A percentile compares a stretch with the other conserved stretches of the same genome.
These are phyloP conservation scores for Sinodicranocentrus sp. DNA, from an alignment of 2,888 invertebrate genomes.

Conservation along the genomic window DNA sequence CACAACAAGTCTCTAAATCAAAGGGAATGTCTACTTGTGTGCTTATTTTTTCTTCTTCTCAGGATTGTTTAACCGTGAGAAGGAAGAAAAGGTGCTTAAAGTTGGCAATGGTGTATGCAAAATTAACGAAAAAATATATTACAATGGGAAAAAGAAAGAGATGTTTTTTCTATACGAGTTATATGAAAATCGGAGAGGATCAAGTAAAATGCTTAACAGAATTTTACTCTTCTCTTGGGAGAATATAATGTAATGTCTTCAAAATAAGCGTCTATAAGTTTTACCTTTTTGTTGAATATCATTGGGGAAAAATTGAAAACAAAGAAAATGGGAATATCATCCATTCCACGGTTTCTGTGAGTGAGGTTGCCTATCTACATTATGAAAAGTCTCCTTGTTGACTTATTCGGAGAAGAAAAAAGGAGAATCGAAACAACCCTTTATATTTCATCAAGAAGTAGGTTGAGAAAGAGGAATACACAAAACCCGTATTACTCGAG, in stretches of 20 bases:
- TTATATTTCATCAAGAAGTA: neutral
- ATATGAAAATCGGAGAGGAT: constrained; percentile 7
- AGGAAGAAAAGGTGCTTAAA: neutral
- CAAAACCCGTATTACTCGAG: neutral
- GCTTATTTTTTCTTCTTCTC: neutral
- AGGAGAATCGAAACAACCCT: too few species aligned
- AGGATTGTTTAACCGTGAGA: neutral
- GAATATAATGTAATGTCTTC: neutral
- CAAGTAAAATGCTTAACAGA: constrained; percentile 1
- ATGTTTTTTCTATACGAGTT: neutral
- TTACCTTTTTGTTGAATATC: neutral
- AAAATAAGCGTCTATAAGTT: neutral
- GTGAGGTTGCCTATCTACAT: too few species aligned
- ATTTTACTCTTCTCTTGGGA: neutral
- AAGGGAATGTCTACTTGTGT: neutral
- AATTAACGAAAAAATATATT: constrained; percentile 33
- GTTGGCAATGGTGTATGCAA: constrained; percentile 12
- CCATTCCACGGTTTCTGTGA: neutral
- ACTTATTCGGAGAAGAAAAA: too few species aligned
- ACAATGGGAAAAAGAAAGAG: neutral
- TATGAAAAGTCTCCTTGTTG: too few species aligned
- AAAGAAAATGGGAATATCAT: neutral
- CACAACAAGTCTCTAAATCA: constrained; percentile 20
- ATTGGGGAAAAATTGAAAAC: neutral
- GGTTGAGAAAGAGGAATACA: neutral